Base-by-base conservation (phyloP, 2,888 invertebrate species). In the Chalcosyrphus nemorum region DNA sequence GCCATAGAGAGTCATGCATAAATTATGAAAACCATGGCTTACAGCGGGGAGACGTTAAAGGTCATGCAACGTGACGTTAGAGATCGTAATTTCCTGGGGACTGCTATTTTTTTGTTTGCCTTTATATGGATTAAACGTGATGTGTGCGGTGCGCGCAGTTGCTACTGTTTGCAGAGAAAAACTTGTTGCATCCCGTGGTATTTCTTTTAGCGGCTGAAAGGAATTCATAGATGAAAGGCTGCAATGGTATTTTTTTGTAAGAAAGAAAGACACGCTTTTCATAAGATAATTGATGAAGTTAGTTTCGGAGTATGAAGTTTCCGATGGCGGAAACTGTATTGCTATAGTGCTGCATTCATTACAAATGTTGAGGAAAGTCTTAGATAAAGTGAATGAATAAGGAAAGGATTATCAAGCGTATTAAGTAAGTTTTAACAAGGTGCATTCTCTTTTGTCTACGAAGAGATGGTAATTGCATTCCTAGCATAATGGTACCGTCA, bases 51-150 rank as follows among this genome's bases (percentile, higher is more conserved):
- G 80, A 68, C 66, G 74, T 61, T 80, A 74, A 81, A 74, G 80
- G 80, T 81, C 80, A 81, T 81, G 47, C 80, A 74, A 61, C 80
- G 68, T 81, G 74, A 74, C 80, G 74, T 74, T 66, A 74, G n/a
- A 80, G 80, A 80, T 74, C 61, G 45, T 41, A 66, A 80, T 80
- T 66, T 66, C 13, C n/a, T 15, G 17, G 72, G 9, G 45, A 61
- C 6, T 19, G 19, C 21, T 56, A 15, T 29, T 15, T 13, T 61
- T 13, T 4, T n/a, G n/a, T n/a, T 15, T 38, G 24, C 38, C 75
- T 74, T 45, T 61, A 74, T 52, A 63, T 68, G 75, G 75, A 74
- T 66, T 80, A 59, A 74, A 74, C 80, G 80, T 74, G 66, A 74
- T 54, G 66, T 80, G 80, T 71, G 50, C 38, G 19, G 13, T 35